These are phyloP conservation scores for Drosophila yooni DNA, from an alignment of 2,888 invertebrate genomes.

Conservation along the genomic window DNA sequence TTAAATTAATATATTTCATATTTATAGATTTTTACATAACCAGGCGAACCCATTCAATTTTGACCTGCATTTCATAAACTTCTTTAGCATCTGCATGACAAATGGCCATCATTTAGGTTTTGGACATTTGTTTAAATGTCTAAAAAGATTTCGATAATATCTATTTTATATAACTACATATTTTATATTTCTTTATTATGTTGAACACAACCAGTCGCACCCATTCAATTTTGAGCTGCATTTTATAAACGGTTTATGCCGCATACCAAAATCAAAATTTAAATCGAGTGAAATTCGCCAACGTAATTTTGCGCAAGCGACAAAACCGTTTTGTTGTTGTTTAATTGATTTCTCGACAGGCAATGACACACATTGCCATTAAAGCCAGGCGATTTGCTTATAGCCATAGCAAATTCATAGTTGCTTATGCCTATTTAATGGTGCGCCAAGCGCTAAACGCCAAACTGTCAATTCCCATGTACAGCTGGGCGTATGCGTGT, in stretches of 20 bases:
- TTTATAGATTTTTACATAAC: background rate
- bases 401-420: conserved; percentile 40
- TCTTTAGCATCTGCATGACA: conserved; percentile 64
- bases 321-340: conserved; percentile 25
- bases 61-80: background rate
- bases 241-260: conserved; percentile 57
- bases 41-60: background rate
- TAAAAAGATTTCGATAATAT: conserved; percentile 19
- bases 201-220: conserved; percentile 33
- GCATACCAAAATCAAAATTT: conserved; percentile 59
- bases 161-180: conserved; percentile 36
- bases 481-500: conserved; percentile 76
- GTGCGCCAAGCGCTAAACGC: conserved; percentile 30
- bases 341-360: conserved; percentile 81
- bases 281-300: conserved; percentile 72
- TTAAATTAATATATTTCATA: no score
- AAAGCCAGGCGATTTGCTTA: conserved; percentile 50
- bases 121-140: conserved; percentile 4
- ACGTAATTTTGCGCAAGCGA: conserved; percentile 77
- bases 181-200: background rate
- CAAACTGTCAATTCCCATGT: conserved; percentile 46
- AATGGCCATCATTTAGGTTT: conserved; percentile 29
- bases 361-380: conserved; percentile 80
- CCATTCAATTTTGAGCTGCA: conserved; percentile 31
- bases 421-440: conserved; percentile 62